Percentiles rank a stretch among this genome's conserved stretches.
These are phyloP conservation scores for Lontra canadensis DNA, from an alignment of 2,113 vertebrate species.

Conservation along the genomic window DNA sequence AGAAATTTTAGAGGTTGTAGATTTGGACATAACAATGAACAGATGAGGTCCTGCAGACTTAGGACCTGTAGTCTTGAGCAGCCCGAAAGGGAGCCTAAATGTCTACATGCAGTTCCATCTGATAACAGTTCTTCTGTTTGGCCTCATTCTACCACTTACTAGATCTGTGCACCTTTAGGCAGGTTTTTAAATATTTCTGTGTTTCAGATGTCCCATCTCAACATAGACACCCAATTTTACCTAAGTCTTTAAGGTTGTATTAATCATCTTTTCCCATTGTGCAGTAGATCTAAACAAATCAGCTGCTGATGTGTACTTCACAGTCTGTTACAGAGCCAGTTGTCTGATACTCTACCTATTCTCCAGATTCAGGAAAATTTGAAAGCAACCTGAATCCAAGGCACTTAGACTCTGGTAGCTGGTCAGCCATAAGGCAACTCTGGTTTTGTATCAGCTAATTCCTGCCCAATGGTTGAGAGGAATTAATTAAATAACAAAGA, in stretches of 20 bases:
- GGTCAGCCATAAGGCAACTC: background rate
- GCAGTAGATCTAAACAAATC: background rate
- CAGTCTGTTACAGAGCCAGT: background rate
- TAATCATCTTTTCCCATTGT: background rate
- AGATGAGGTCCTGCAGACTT: no score
- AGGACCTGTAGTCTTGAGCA: background rate
- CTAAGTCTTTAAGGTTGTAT: background rate
- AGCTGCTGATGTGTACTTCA: background rate
- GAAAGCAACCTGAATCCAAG: background rate
- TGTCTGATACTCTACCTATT: background rate
- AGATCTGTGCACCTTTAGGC: background rate
- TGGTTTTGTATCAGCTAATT: background rate
- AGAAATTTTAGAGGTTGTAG: background rate
- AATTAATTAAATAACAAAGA: background rate
- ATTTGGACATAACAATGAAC: background rate
- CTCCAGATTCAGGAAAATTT: background rate
- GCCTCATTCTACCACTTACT: background rate
- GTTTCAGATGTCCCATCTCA: background rate
- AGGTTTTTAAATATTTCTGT: background rate
- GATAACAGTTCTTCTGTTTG: background rate
- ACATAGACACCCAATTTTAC: background rate
- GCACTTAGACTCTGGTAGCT: background rate
- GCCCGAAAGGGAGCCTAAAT: background rate
- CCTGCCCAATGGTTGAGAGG: background rate
- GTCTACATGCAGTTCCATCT: background rate